These are phyloP conservation scores for Drosophila mimica DNA, from an alignment of 2,888 invertebrate species.

Conservation along the genomic window DNA sequence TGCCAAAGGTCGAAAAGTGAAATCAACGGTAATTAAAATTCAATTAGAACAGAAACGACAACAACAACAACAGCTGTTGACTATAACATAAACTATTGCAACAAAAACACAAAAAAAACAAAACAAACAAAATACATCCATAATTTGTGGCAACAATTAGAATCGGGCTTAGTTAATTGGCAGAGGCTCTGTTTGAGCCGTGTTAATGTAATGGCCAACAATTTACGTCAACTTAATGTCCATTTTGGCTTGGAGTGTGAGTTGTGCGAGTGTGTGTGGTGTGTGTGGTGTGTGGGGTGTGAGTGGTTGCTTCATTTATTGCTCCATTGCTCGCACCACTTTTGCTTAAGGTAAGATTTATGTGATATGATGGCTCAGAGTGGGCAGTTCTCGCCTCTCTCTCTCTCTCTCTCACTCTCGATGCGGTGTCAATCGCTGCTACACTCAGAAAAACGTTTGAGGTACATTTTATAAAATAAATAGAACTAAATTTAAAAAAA, in stretches of 20 bases:
- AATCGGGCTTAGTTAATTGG: conserved; percentile 64
- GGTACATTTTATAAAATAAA: neutral
- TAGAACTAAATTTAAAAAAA: neutral
- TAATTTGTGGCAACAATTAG: conserved; percentile 57
- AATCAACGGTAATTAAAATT: conserved; percentile 64
- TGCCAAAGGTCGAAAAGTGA: conserved; percentile 55
- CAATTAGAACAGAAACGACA: conserved; percentile 48
- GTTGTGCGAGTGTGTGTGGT: conserved; percentile 13
- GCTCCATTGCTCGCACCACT: conserved; percentile 65
- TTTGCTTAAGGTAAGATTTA: conserved; percentile 74
- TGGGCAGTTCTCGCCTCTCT: conserved; percentile 10
- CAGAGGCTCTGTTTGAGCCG: conserved; percentile 15
- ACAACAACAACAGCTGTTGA: conserved; percentile 42
- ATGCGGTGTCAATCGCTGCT: conserved; percentile 32
- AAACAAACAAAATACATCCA: conserved; percentile 10
- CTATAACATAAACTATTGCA: conserved; percentile 19
- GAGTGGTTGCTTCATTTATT: conserved; percentile 61
- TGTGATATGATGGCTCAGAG: conserved; percentile 37
- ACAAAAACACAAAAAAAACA: neutral
- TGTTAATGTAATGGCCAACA: conserved; percentile 83
- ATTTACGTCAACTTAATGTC: conserved; percentile 83
- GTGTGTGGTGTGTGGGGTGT: conserved; percentile 14
- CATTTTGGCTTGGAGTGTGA: conserved; percentile 47
- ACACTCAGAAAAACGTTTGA: neutral
- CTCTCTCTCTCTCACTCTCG: neutral